Conservation (phyloP, 2,113 vertebrate species). For the Collichthys lucidus region DNA sequence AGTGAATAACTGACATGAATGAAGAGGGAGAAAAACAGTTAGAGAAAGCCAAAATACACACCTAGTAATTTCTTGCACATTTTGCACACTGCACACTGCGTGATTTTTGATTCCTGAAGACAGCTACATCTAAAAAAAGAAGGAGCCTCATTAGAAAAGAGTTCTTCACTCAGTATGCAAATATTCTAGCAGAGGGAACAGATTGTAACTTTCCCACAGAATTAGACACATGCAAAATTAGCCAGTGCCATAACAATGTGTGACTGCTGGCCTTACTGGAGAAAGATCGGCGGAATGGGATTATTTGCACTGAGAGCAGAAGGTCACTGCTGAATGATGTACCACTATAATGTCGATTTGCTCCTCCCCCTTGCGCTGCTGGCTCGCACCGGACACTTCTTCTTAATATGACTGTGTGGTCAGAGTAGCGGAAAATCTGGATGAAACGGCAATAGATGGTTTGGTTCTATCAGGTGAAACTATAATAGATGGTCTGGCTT, state of each 20-base stretch:
- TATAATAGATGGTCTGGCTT: constrained; percentile 13
- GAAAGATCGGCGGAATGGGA: constrained; percentile 11
- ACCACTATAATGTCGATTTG: not conserved
- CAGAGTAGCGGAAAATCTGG: not conserved
- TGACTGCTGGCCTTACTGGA: not conserved
- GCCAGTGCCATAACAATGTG: constrained; percentile 30
- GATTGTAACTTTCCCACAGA: constrained; percentile 54
- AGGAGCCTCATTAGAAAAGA: not conserved
- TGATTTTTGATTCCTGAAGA: constrained; percentile 31
- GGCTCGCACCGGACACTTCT: not conserved
- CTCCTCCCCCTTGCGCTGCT: not conserved
- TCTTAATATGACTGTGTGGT: constrained; percentile 9
- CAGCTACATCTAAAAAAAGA: constrained; percentile 38
- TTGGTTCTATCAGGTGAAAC: constrained; percentile 12
- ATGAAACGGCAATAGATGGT: not conserved
- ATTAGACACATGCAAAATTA: constrained; percentile 36
- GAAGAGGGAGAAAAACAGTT: constrained; percentile 2
- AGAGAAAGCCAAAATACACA: constrained; percentile 44
- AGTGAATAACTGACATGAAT: constrained; percentile 49
- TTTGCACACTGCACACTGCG: constrained; percentile 26
- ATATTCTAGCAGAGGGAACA: constrained; percentile 23
- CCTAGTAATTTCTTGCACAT: constrained; percentile 46
- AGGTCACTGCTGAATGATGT: constrained; percentile 30
- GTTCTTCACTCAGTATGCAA: constrained; percentile 35
- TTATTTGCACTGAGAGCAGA: constrained; percentile 41